Evolutionary conservation across 2,888 invertebrate genomes (phyloP), one percentile per base, ranked within the genome.

Genomic region (Aromia moschata): DNA sequence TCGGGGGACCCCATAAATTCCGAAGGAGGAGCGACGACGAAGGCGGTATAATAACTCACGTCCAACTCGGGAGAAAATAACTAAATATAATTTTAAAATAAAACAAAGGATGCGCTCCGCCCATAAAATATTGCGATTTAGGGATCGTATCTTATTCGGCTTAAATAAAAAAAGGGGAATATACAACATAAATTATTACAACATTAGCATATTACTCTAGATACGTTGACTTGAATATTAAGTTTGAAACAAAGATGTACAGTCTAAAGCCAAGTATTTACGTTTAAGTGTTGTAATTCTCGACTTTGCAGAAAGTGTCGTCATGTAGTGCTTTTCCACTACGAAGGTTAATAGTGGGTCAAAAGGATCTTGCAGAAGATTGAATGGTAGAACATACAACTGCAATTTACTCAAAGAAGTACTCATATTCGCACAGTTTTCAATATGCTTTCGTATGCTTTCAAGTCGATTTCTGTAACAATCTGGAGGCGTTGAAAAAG

Each of bases 11-110:
- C 61, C 67, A 74, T 74, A 74, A 74, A 74, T 73, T 70, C 62
- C 62, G 56, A 66, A 66, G 62, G 66, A 67, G 68, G 70, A 67
- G 70, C 67, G 65, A 67, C 62, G 65, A 67, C 62, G 68, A 67
- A 68, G 63, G 65, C 68, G 59, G 63, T 68, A 70, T 67, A 72
- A 72, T 73, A 73, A 72, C 67, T 73, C 72, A 72, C 70, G 69
- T 68, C 68, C 60, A 65, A 66, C 64, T 66, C 66, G 62, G 62
- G 68, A 59, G 67, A 70, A 69, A 70, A 70, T 68, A 67, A 64
- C 68, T 70, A 70, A 72, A 71, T 73, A 73, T 71, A 72, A 72
- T 69, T 72, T 68, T 64, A 67, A 69, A 73, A 70, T 69, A 71
- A 72, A 72, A 69, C 68, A 70, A 70, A 63, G 58, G 59, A 67